Evolutionary conservation across 2,797 vertebrate genomes (phyloP), one percentile per base, ranked within the genome.

Genomic region (Enoplosus armatus): DNA sequence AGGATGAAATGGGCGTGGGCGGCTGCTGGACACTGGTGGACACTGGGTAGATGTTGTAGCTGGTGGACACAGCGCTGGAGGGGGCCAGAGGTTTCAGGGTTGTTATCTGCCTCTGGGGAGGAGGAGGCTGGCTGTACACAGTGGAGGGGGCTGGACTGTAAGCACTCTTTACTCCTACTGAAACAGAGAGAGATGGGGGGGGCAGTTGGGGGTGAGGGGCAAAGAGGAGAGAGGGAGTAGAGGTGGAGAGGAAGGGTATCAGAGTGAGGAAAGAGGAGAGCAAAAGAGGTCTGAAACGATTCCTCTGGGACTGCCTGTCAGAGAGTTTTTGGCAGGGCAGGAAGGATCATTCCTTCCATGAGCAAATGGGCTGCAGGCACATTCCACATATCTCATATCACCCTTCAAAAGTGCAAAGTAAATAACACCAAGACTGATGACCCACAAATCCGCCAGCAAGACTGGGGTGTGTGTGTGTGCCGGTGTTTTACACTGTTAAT

Each of bases 101-200:
- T 0, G 95, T 93, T n/a, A 93, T 93, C 84, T 95, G 95, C 59
- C 93, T 90, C 77, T 93, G 95, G n/a, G 94, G 93, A 11, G 94
- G 94, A 15, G 94, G 94, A 0, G 87, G 91, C 75, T 95, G 95
- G 79, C 88, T 96, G 88, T 96, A 96, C 41, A 88, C 92, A 2
- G 94, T 90, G 74, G 90, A 86, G 54, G 92, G 90, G 9, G 85
- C 92, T 6, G 94, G 92, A 79, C 86, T 93, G 77, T 95, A 95
- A 26, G 90, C 88, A 5, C 84, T 93, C 89, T 95, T 95, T 20
- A 95, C 91, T 51, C 93, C 96, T 80, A 93, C 80, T 82, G 76
- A 72, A n/a, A 63, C 2, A 66, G 60, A 59, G 63, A 87, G 45
- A 58, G 5, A 22, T 20, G 18, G 43, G 16, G n/a, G 20, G 3